phyloP scores from a whole-genome alignment of 2,797 vertebrate genomes.

The Microctenopoma lineatum region DNA sequence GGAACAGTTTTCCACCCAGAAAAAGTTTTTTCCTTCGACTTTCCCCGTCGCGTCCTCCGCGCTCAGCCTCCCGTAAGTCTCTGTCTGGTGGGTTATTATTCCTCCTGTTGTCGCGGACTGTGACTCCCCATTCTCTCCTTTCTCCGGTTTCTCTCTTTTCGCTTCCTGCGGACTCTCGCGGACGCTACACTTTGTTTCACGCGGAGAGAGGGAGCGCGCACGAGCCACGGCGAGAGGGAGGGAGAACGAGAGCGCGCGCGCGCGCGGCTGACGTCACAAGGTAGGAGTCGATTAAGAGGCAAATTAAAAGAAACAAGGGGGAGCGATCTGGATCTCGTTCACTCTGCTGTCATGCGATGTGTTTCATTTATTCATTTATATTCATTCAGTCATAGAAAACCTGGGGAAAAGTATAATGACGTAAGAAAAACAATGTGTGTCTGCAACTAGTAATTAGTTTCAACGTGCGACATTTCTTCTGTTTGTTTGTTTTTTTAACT shows the following conservation, averaged over 20 bases:
- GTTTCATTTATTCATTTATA: not conserved
- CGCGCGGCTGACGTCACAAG: slow-evolving; percentile 67
- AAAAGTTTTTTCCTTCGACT: slow-evolving; percentile 59
- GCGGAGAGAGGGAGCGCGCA: slow-evolving; percentile 57
- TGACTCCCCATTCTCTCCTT: slow-evolving; percentile 63
- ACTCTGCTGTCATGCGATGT: no score
- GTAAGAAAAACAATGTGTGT: not conserved
- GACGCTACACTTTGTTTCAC: slow-evolving; percentile 73
- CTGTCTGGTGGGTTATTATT: slow-evolving; percentile 50
- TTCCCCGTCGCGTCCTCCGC: slow-evolving; percentile 20
- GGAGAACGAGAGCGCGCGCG: slow-evolving; percentile 12
- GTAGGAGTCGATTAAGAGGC: slow-evolving; percentile 19
- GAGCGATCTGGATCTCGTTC: not conserved
- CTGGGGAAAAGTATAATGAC: not conserved
- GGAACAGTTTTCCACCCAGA: slow-evolving; percentile 44
- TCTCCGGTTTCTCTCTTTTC: slow-evolving; percentile 53
- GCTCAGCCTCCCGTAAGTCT: slow-evolving; percentile 13
- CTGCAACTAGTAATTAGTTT: not conserved
- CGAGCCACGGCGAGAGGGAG: slow-evolving; percentile 21
- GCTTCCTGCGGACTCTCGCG: slow-evolving; percentile 64
- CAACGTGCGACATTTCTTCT: not conserved
- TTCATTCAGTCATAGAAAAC: not conserved
- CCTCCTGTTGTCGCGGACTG: slow-evolving; percentile 55
- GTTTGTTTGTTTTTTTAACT: no score
- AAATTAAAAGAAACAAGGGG: not conserved